Percentiles rank a stretch among this genome's conserved stretches.
phyloP scores from a whole-genome alignment of 2,113 vertebrate genomes.

The Pteronura brasiliensis region DNA sequence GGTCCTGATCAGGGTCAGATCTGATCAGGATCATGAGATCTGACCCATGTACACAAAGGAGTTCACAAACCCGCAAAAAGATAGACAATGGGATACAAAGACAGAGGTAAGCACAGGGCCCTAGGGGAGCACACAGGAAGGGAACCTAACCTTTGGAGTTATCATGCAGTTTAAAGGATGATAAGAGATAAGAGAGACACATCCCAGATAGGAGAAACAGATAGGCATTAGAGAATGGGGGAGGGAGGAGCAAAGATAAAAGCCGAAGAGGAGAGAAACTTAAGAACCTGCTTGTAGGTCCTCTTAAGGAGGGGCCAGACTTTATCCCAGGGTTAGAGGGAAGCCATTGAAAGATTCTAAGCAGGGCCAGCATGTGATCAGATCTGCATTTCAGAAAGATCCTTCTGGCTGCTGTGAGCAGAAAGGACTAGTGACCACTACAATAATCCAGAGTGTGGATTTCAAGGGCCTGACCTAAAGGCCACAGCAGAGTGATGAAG shows the following conservation, averaged over 20 bases:
- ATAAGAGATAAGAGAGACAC: background rate
- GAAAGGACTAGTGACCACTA: background rate
- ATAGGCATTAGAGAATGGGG: background rate
- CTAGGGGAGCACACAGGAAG: background rate
- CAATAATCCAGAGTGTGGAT: background rate
- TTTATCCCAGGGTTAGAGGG: constrained; percentile 25
- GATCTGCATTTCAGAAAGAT: constrained; percentile 32
- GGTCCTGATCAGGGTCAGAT: background rate
- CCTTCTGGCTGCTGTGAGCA: background rate
- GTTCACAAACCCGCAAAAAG: background rate
- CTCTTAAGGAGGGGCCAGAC: background rate
- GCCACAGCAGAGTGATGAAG: background rate
- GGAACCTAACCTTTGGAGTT: background rate
- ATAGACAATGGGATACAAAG: background rate
- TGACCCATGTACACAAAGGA: too few relatives aligned
- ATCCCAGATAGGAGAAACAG: background rate
- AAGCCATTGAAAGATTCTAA: constrained; percentile 16
- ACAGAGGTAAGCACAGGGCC: background rate
- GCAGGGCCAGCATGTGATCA: background rate
- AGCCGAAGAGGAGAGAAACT: background rate
- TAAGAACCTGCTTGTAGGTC: background rate
- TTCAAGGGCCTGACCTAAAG: constrained; percentile 16
- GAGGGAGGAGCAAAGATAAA: background rate
- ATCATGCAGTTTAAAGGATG: background rate
- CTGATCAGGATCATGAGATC: too few relatives aligned